These are phyloP conservation scores for Pteronura brasiliensis DNA, from an alignment of 2,113 vertebrate genomes.

Conservation along the genomic window DNA sequence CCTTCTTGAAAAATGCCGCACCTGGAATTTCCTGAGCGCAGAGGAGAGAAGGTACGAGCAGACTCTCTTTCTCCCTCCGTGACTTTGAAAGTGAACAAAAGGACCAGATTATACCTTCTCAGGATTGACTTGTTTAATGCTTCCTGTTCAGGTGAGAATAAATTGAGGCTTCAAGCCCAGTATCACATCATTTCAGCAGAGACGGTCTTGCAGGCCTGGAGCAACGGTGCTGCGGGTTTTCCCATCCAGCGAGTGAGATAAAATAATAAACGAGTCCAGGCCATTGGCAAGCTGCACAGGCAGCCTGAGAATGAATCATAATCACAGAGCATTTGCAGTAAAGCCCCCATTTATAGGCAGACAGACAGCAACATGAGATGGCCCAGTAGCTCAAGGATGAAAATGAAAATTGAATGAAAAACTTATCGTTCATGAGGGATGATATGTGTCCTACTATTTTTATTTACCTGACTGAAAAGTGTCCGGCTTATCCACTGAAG, in stretches of 20 bases:
- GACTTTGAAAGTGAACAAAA: constrained; percentile 12
- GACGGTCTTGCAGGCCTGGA: neutral
- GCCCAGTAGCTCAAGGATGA: constrained; percentile 33
- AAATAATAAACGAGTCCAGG: neutral
- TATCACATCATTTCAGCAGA: neutral
- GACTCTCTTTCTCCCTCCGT: neutral
- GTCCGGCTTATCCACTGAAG: constrained; percentile 8
- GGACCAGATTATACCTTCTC: neutral
- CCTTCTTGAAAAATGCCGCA: neutral
- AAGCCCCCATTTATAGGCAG: constrained; percentile 24
- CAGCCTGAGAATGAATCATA: neutral
- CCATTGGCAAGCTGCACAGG: neutral
- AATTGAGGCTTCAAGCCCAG: neutral
- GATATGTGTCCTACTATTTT: constrained; percentile 50
- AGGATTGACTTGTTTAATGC: neutral
- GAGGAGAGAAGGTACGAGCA: neutral
- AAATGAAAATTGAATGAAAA: constrained; percentile 25
- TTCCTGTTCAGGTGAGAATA: neutral
- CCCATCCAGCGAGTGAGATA: neutral
- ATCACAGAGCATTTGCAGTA: neutral
- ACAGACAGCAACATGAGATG: constrained; percentile 30
- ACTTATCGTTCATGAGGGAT: constrained; percentile 14
- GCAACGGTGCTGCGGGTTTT: neutral
- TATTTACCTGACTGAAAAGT: constrained; percentile 58
- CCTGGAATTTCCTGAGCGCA: neutral